Percentiles rank a stretch among this genome's conserved stretches.
These are phyloP conservation scores for Martes martes DNA, from an alignment of 2,113 vertebrate species.

Conservation along the genomic window DNA sequence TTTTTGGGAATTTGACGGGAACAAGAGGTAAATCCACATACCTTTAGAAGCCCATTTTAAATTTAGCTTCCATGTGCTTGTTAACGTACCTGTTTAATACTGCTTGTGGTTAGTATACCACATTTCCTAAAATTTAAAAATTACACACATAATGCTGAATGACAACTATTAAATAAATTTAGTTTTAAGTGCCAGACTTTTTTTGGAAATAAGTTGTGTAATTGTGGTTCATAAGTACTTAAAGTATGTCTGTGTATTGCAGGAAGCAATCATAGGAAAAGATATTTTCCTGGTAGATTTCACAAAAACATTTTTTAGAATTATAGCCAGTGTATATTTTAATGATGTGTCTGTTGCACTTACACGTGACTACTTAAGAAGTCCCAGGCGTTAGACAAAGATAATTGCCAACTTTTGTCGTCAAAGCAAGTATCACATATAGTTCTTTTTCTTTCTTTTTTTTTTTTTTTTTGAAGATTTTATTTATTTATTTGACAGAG, in stretches of 20 bases:
- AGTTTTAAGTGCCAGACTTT: not conserved
- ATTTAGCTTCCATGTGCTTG: not conserved
- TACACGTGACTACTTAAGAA: not conserved
- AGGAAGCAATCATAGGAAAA: not conserved
- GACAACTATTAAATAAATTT: not conserved
- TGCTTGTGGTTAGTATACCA: not conserved
- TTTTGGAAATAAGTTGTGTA: constrained; percentile 29
- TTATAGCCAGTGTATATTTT: not conserved
- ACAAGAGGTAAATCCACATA: not conserved
- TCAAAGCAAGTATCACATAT: not conserved
- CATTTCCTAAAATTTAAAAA: constrained; percentile 27
- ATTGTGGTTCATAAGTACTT: not conserved
- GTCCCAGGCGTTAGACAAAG: not conserved
- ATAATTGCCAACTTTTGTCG: not conserved
- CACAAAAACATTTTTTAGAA: not conserved
- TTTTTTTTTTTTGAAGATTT: too few relatives aligned
- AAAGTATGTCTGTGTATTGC: not conserved
- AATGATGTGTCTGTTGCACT: not conserved
- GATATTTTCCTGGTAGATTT: not conserved
- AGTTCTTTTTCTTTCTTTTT: not conserved
- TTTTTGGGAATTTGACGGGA: constrained; percentile 20
- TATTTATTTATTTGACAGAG: too few relatives aligned
- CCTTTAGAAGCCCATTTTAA: not conserved
- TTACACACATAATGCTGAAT: not conserved
- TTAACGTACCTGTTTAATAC: not conserved